phyloP scores from a whole-genome alignment of 2,797 vertebrate species.

The Rhabdomys pumilio region DNA sequence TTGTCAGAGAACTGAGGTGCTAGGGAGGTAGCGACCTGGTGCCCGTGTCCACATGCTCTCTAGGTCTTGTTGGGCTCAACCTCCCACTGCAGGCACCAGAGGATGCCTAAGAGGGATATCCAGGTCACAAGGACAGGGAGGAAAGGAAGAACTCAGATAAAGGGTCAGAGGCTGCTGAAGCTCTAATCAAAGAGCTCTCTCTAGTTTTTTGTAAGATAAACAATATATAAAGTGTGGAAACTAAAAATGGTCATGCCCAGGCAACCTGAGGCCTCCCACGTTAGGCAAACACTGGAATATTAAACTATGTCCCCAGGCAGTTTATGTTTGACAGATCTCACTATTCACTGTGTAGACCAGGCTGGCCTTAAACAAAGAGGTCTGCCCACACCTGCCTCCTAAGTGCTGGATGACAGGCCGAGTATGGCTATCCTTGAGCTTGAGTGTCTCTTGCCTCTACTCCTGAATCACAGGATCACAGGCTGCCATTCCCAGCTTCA shows the following conservation, averaged over 20 bases:
- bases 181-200: neutral
- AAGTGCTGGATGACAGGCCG: neutral
- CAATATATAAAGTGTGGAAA: neutral
- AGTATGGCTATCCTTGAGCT: neutral
- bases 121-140: neutral
- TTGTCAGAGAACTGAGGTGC: neutral
- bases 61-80: neutral
- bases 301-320: neutral
- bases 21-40: neutral
- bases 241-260: neutral
- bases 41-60: neutral
- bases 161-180: neutral
- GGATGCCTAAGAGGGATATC: neutral
- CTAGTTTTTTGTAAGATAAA: neutral
- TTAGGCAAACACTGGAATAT: neutral
- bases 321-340: neutral
- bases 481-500: neutral
- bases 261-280: neutral
- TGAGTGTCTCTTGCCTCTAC: neutral
- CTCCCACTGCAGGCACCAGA: neutral
- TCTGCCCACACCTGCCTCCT: no score
- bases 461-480: neutral
- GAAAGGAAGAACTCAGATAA: neutral
- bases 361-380: no score
- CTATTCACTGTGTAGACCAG: neutral